Percentiles rank a stretch among this genome's conserved stretches.
Evolutionary conservation across 2,113 vertebrate species (phyloP).

Genomic region (Eclectus roratus): DNA sequence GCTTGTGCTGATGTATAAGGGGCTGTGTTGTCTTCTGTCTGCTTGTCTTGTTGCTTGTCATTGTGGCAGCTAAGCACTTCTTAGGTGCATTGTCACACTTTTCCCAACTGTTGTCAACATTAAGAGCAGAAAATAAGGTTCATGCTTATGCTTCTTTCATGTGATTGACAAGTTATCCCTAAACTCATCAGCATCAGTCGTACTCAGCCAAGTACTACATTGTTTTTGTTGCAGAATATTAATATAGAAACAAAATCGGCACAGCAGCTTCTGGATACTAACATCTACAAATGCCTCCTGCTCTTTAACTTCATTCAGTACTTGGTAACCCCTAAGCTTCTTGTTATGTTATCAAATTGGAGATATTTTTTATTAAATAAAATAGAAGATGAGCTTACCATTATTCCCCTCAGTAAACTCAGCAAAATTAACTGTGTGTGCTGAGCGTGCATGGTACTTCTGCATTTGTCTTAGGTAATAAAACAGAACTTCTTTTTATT

Average conservation of each 20-base stretch:
- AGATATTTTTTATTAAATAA: background rate
- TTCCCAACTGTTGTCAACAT: accelerated
- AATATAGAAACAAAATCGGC: background rate
- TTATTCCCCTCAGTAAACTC: background rate
- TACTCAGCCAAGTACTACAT: background rate
- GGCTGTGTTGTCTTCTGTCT: background rate
- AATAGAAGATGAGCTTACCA: background rate
- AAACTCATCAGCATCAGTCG: background rate
- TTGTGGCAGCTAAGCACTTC: background rate
- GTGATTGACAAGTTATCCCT: background rate
- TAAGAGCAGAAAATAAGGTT: background rate
- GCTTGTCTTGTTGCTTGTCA: background rate
- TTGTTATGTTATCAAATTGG: background rate
- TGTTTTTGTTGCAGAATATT: background rate
- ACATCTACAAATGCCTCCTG: background rate
- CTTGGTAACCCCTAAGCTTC: background rate
- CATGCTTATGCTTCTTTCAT: background rate
- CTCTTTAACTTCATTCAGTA: background rate
- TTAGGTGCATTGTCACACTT: too few relatives aligned
- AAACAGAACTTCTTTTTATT: background rate
- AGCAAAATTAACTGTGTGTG: background rate
- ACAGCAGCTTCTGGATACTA: background rate
- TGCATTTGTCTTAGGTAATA: background rate
- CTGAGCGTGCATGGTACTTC: background rate
- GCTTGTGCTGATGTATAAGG: background rate